Conservation (phyloP, 2,113 vertebrate genomes). For the Panthera leo region DNA sequence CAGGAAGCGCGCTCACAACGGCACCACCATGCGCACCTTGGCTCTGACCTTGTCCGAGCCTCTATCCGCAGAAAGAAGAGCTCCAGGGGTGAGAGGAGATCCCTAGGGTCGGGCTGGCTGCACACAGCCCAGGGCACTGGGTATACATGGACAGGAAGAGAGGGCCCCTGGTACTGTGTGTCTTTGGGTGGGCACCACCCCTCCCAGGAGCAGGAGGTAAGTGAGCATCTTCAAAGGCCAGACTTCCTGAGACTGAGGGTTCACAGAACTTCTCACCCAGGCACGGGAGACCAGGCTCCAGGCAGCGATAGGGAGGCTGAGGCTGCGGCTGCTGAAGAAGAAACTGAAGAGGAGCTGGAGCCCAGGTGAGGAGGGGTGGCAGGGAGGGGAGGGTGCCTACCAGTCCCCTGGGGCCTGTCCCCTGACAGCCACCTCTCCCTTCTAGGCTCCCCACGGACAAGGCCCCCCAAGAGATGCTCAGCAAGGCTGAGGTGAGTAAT, state of each 20-base stretch:
- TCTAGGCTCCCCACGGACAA: neutral
- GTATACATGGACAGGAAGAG: neutral
- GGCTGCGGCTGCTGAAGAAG: slow-evolving; percentile 33
- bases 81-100: slow-evolving; percentile 84
- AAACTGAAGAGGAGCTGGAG: slow-evolving; percentile 32
- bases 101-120: neutral
- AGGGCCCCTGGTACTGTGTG: neutral
- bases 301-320: slow-evolving; percentile 14
- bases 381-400: neutral
- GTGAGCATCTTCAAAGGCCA: neutral
- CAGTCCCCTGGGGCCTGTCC: neutral
- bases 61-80: slow-evolving; percentile 91
- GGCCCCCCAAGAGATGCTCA: neutral
- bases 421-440: slow-evolving; percentile 21
- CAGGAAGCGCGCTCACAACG: slow-evolving; percentile 88
- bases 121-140: neutral
- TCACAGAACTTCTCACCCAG: slow-evolving; percentile 51
- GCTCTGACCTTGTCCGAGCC: slow-evolving; percentile 90
- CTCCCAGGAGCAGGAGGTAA: neutral
- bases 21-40: slow-evolving; percentile 83
- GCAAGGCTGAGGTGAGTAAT: slow-evolving; percentile 48
- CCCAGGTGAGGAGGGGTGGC: slow-evolving; percentile 35
- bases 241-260: neutral
- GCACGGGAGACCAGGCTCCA: slow-evolving; percentile 55
- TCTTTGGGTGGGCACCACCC: neutral